Percentiles rank a stretch among this genome's conserved stretches.
Evolutionary conservation across 2,888 invertebrate genomes (phyloP).

Genomic region (Diplazon laetatorius): DNA sequence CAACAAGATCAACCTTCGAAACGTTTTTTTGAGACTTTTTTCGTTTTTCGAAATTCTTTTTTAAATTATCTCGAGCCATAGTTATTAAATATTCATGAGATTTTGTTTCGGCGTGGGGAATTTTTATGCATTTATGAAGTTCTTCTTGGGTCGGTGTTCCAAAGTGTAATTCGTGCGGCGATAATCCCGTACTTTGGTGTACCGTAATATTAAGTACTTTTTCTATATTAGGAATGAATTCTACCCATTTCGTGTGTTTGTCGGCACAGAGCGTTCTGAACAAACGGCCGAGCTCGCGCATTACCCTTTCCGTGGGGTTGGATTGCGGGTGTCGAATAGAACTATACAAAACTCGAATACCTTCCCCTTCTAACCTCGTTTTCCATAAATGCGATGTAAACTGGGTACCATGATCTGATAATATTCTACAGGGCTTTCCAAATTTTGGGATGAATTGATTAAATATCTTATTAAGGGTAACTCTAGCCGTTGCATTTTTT

Average conservation of each 20-base stretch:
- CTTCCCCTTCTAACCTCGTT: background rate
- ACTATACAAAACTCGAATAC: background rate
- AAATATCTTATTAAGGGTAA: constrained; percentile 37
- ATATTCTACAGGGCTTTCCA: constrained; percentile 43
- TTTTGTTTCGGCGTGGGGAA: background rate
- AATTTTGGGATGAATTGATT: constrained; percentile 27
- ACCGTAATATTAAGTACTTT: too few relatives aligned
- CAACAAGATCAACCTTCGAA: background rate
- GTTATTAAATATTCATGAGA: background rate
- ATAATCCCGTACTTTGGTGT: background rate
- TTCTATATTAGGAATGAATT: too few relatives aligned
- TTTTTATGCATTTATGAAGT: constrained; percentile 1
- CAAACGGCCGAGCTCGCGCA: constrained; percentile 24
- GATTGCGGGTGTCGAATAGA: constrained; percentile 28
- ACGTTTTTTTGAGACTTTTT: background rate
- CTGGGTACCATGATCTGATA: constrained; percentile 67
- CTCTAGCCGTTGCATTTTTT: constrained; percentile 58
- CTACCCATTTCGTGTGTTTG: too few relatives aligned
- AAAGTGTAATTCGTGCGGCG: constrained; percentile 12
- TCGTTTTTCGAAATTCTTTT: constrained; percentile 6
- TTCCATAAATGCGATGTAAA: constrained; percentile 14
- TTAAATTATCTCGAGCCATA: background rate
- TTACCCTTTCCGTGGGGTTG: constrained; percentile 19
- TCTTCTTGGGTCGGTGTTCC: background rate
- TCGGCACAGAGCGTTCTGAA: too few relatives aligned